These are phyloP conservation scores for Dolichotis patagonum DNA, from an alignment of 2,113 vertebrate species.

Conservation along the genomic window DNA sequence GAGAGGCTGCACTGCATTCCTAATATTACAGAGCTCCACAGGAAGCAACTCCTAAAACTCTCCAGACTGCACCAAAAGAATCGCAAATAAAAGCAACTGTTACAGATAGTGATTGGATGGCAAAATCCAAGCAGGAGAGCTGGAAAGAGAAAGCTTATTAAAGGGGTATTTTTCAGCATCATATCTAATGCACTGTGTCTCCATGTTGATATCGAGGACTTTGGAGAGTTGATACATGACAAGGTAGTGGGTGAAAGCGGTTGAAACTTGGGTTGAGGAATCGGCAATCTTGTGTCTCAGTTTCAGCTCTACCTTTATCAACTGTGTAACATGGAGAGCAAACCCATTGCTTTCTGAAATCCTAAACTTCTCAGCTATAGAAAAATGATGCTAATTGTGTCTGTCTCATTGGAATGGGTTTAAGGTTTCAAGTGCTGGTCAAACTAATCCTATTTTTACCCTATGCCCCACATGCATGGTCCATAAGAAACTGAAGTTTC, in stretches of 20 bases:
- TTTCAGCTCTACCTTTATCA: neutral
- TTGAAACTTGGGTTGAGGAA: neutral
- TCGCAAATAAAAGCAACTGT: neutral
- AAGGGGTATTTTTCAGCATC: neutral
- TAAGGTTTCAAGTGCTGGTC: neutral
- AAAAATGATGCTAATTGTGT: neutral
- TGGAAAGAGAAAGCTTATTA: neutral
- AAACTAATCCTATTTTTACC: neutral
- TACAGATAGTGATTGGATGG: neutral
- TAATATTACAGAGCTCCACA: neutral
- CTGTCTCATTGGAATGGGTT: neutral
- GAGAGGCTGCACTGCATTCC: neutral
- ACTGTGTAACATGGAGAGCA: accelerated
- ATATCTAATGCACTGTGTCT: no score
- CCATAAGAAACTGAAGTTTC: neutral
- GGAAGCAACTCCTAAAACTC: neutral
- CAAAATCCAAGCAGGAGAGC: neutral
- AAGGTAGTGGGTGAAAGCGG: neutral
- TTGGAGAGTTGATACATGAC: neutral
- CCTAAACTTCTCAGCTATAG: neutral
- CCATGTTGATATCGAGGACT: neutral
- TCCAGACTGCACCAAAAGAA: neutral
- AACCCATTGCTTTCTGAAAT: neutral
- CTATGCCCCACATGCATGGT: neutral
- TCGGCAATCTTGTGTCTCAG: neutral